phyloP scores from a whole-genome alignment of 2,888 invertebrate species.

The Sinelater perroti region DNA sequence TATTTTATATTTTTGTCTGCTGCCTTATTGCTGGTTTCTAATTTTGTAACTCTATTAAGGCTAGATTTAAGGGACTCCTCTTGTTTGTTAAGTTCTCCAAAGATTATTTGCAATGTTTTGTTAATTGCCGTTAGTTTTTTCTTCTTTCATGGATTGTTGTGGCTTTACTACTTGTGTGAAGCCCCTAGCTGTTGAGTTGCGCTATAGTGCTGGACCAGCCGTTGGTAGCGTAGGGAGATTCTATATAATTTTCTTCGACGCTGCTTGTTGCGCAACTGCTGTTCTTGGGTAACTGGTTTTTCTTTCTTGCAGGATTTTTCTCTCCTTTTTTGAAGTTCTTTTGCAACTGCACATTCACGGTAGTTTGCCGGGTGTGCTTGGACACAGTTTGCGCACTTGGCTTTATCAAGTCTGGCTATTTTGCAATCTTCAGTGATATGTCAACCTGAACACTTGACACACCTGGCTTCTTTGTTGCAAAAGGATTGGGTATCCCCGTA shows the following conservation, averaged over 20 bases:
- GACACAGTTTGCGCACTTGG: conserved; percentile 30
- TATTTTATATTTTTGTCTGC: conserved; percentile 17
- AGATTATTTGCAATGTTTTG: conserved; percentile 17
- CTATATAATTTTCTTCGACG: conserved; percentile 10
- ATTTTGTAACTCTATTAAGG: conserved; percentile 17
- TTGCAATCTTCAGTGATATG: conserved; percentile 37
- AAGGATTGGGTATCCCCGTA: conserved; percentile 13
- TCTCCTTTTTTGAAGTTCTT: conserved; percentile 34
- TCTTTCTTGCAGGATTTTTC: conserved; percentile 19
- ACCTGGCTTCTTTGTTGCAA: conserved; percentile 17
- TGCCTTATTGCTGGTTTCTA: conserved; percentile 20
- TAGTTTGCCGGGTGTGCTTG: conserved; percentile 37
- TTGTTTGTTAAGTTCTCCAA: conserved; percentile 20
- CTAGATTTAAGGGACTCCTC: conserved; percentile 20
- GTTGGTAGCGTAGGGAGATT: conserved; percentile 18
- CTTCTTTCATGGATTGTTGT: conserved; percentile 7
- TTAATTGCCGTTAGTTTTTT: conserved; percentile 11
- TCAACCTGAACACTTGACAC: conserved; percentile 22
- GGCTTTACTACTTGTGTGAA: conserved; percentile 2
- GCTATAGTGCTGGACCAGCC: background rate
- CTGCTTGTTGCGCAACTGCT: conserved; percentile 9
- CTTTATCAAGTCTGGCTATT: conserved; percentile 17
- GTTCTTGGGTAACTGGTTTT: conserved; percentile 19
- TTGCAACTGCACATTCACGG: conserved; percentile 31
- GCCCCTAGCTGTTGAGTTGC: background rate